Base-by-base conservation (phyloP, 2,888 invertebrate genomes). In the Archips crataeganus region DNA sequence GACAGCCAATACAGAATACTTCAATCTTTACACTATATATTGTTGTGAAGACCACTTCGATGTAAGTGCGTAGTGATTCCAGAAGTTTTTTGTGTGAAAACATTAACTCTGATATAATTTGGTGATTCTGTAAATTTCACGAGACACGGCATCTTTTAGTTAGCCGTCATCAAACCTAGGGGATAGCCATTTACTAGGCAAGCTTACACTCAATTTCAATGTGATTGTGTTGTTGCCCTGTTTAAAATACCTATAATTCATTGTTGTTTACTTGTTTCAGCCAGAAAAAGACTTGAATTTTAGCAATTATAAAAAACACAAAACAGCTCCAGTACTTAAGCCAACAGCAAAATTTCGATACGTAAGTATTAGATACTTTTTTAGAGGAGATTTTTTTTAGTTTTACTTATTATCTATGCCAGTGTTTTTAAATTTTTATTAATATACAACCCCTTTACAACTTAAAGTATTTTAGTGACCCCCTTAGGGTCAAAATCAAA, bases 41-140 rank as follows among this genome's bases (percentile, higher is more conserved):
- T 60, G 60, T 60, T 60, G 60, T n/a, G 60, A 60, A 36, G 60
- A 60, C 5, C 60, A 60, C n/a, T 60, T 60, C n/a, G 36, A 36
- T 39, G 60, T 60, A 15, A 60, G 60, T 60, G n/a, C n/a, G 13
- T 45, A 11, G 49, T 2, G n/a, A 49, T 49, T 5, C 13, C 49
- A n/a, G 49, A n/a, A 4, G 3, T 49, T 23, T 5, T 49, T 49
- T 49, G 3, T 3, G n/a, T n/a, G 49, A n/a, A 49, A n/a, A 49
- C 3, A n/a, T n/a, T 0, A 49, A 6, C n/a, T n/a, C 23, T 23
- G 23, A 23, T 49, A n/a, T n/a, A n/a, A 0, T 2, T 6, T n/a
- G n/a, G 3, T 49, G 5, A 49, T n/a, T 49, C 5, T 23, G 23
- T 23, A 23, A 23, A 23, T 23, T 1, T 23, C 23, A 23, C 23